These are phyloP conservation scores for Mya arenaria DNA, from an alignment of 1,140 invertebrate species.

Conservation along the genomic window DNA sequence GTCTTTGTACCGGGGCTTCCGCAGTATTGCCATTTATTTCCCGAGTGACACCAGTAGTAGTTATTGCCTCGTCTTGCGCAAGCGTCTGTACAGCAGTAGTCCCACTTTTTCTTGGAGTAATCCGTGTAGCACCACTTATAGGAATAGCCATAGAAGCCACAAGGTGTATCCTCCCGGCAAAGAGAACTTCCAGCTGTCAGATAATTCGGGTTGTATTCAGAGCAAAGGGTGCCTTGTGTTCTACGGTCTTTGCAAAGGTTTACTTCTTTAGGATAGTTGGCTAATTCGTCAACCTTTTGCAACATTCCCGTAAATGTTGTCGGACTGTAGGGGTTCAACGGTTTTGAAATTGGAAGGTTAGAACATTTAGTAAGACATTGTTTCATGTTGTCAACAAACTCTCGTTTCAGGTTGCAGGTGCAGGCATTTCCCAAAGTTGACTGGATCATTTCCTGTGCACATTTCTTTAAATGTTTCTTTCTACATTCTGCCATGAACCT, in stretches of 20 bases:
- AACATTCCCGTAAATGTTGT: neutral
- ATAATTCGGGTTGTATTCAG: neutral
- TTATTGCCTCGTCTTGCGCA: neutral
- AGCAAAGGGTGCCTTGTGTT: neutral
- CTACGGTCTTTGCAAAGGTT: neutral
- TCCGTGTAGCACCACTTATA: conserved; percentile 15
- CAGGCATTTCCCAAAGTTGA: too few species aligned
- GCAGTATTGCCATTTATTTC: conserved; percentile 20
- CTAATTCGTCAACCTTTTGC: neutral
- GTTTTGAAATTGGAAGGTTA: conserved; percentile 25
- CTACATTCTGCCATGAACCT: too few species aligned
- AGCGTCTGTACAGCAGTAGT: conserved; percentile 19
- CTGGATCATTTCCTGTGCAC: too few species aligned
- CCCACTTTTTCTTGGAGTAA: neutral
- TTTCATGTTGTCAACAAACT: too few species aligned
- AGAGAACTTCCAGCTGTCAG: conserved; percentile 21
- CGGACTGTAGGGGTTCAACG: neutral
- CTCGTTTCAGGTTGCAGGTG: too few species aligned
- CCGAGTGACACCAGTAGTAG: conserved; percentile 16
- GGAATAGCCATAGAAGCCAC: conserved; percentile 1
- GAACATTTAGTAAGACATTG: too few species aligned
- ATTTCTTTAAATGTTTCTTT: too few species aligned
- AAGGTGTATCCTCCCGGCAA: neutral
- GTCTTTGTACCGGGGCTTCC: neutral
- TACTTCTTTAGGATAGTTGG: neutral